phyloP scores from a whole-genome alignment of 2,113 vertebrate genomes.

The Hippocampus comes region DNA sequence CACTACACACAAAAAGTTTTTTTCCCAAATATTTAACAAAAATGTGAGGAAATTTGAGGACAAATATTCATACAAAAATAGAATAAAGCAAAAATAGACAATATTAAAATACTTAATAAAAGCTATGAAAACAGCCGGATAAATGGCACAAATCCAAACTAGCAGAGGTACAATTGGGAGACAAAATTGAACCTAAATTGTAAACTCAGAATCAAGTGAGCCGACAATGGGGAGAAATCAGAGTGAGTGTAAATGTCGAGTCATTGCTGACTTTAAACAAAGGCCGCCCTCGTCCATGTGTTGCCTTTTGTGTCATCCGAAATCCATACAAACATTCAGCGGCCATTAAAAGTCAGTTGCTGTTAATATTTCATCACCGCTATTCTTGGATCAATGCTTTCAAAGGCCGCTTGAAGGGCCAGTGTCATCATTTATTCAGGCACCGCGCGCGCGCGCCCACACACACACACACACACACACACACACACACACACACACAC shows the following conservation, averaged over 20 bases:
- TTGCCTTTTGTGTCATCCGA: conserved; percentile 29
- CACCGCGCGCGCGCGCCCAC: too few relatives aligned
- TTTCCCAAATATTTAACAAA: neutral
- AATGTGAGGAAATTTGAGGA: neutral
- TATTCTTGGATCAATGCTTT: conserved; percentile 82
- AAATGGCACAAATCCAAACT: too few relatives aligned
- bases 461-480: conserved; percentile 4
- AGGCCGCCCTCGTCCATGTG: neutral
- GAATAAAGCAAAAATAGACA: too few relatives aligned
- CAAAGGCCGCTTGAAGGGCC: conserved; percentile 76
- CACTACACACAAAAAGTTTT: neutral
- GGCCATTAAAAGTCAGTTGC: conserved; percentile 58
- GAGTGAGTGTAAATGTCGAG: neutral
- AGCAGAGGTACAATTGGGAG: too few relatives aligned
- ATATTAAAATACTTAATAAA: neutral
- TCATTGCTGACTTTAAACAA: neutral
- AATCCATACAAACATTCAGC: conserved; percentile 67
- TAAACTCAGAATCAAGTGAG: neutral
- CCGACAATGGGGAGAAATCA: neutral
- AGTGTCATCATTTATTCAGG: conserved; percentile 83
- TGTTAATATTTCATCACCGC: conserved; percentile 83
- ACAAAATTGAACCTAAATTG: neutral
- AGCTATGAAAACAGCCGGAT: neutral
- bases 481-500: neutral
- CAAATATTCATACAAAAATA: too few relatives aligned